Conservation (phyloP, 2,888 invertebrate genomes). For the Drosophila peninsularis region DNA sequence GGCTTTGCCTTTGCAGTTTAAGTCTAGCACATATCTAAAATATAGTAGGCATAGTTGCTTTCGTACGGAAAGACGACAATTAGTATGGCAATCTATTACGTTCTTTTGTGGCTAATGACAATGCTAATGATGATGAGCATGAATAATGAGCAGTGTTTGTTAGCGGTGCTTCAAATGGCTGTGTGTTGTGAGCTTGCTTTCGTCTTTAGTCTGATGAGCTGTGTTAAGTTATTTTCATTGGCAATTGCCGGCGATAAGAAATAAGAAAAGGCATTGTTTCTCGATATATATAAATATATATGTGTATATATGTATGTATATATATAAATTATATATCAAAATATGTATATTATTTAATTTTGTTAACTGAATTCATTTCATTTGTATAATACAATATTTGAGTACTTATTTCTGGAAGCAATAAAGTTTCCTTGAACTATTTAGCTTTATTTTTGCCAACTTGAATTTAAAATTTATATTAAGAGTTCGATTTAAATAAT, state of each 20-base stretch:
- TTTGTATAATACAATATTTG: no score
- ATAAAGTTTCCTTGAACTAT: no score
- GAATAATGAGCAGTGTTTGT: not conserved
- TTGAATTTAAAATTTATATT: not conserved
- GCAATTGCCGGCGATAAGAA: slow-evolving; percentile 48
- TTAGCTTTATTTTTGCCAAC: no score
- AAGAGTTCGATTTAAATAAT: no score
- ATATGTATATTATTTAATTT: not conserved
- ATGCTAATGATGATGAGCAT: slow-evolving; percentile 7
- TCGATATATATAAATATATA: slow-evolving; percentile 20
- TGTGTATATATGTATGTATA: not conserved
- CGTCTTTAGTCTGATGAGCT: slow-evolving; percentile 15
- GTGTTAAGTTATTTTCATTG: slow-evolving; percentile 19
- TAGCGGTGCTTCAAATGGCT: not conserved
- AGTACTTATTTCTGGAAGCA: no score
- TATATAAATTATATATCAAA: no score
- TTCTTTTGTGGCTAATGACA: not conserved
- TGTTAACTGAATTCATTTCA: no score
- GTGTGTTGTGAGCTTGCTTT: slow-evolving; percentile 1
- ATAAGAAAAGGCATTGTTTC: slow-evolving; percentile 73
- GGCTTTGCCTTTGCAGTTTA: not conserved
- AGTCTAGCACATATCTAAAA: not conserved
- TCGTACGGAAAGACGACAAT: slow-evolving; percentile 35
- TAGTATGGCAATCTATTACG: slow-evolving; percentile 15
- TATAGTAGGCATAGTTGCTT: slow-evolving; percentile 40